Evolutionary conservation across 1,140 invertebrate genomes (phyloP), one percentile per base, ranked within the genome.

Genomic region (Scaptomyza graminum): DNA sequence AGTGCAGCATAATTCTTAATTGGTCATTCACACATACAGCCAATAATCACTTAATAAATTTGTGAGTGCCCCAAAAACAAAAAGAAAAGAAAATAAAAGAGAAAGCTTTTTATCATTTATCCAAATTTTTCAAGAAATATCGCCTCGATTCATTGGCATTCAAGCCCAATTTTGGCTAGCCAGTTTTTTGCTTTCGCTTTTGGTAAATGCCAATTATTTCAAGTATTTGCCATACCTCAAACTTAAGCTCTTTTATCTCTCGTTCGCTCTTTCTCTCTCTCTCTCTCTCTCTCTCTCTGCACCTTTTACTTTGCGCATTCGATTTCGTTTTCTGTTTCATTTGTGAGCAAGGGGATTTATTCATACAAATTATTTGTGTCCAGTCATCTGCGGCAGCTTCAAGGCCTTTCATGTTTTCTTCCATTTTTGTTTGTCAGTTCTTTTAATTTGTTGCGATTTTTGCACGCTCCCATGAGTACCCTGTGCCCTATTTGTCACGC

Each of bases 401-500:
- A 49, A 43, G 69, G 63, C 47, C 57, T 9, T 8, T 34, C 31
- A 34, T 34, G 31, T 34, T 34, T 34, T 34, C 31, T 34, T 34
- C 8, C 31, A 47, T 66, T 60, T 72, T 61, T 72, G 68, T 61
- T 77, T 81, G 65, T 41, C 60, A 76, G 67, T 75, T 75, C 78
- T 82, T 79, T 87, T 78, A 87, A 87, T 87, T 87, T 87, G 82
- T 87, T 88, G 82, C 82, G 82, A 85, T 85, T 87, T 75, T 67
- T 75, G 66, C 34, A 85, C 82, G 82, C 82, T 82, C 64, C 74
- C 71, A 67, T 81, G 81, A 50, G 41, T 67, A 15, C 31, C 44
- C 60, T 31, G 1, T 28, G 28, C 28, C 28, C 28, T 28, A 28
- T 22, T 37, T 37, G 11, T 9, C 37, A 41, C 37, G 0, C 37